phyloP scores from a whole-genome alignment of 2,797 vertebrate species.

The Peromyscus aztecus region DNA sequence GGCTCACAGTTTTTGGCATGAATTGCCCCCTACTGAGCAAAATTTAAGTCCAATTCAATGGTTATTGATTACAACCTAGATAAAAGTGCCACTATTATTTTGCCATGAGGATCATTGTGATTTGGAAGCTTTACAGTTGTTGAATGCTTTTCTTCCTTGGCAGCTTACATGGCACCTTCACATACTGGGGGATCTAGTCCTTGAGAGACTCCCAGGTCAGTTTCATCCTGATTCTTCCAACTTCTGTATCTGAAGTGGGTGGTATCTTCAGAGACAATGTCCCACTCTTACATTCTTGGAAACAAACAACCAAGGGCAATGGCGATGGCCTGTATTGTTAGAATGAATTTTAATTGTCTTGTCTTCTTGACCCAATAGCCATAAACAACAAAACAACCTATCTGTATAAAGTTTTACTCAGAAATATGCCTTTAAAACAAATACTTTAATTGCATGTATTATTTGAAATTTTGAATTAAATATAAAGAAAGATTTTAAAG shows the following conservation, averaged over 20 bases:
- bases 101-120: no score
- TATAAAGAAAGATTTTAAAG: constrained; percentile 31
- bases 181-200: neutral
- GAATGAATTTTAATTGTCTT: neutral
- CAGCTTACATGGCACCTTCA: neutral
- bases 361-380: neutral
- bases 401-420: neutral
- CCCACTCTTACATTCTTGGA: neutral
- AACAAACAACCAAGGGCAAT: no score
- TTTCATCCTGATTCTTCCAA: neutral
- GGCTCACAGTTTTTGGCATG: neutral
- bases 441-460: neutral
- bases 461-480: constrained; percentile 35
- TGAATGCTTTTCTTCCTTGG: neutral
- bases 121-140: neutral
- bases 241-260: neutral
- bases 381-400: neutral
- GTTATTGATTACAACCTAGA: neutral
- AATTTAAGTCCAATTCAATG: neutral
- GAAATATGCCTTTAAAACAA: neutral
- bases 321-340: accelerated
- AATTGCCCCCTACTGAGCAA: neutral
- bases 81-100: neutral
- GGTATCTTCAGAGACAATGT: no score
- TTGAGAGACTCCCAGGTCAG: neutral